These are phyloP conservation scores for Berghia stephanieae DNA, from an alignment of 1,140 invertebrate species.

Conservation along the genomic window DNA sequence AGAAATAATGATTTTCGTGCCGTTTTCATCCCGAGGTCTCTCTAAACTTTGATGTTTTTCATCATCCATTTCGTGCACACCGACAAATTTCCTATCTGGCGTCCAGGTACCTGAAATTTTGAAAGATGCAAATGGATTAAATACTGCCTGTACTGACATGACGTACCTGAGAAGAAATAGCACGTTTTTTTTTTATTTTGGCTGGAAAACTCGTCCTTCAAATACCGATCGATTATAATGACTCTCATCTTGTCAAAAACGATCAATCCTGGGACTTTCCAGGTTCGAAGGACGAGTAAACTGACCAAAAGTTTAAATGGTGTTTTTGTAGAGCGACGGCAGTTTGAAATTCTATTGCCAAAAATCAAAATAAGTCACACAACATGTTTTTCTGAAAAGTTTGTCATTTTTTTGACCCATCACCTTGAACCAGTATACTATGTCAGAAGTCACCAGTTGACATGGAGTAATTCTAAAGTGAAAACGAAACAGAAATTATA, in stretches of 20 bases:
- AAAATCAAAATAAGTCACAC: neutral
- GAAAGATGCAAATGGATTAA: neutral
- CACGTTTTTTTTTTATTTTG: neutral
- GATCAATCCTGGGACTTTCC: neutral
- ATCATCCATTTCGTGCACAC: neutral
- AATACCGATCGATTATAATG: no score
- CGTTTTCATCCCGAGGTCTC: neutral
- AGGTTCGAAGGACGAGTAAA: neutral
- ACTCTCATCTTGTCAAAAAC: no score
- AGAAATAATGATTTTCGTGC: constrained; percentile 14
- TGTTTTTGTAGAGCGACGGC: neutral
- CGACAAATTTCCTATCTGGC: neutral
- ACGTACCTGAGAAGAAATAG: neutral
- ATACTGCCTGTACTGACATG: neutral
- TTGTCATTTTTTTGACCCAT: neutral
- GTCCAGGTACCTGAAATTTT: constrained; percentile 2
- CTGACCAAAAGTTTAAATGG: no score
- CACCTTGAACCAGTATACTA: neutral
- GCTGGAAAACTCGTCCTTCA: no score
- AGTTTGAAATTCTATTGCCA: neutral
- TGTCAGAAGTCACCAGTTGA: neutral
- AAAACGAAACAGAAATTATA: neutral
- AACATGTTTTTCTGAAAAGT: neutral
- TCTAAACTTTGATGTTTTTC: neutral
- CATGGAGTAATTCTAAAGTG: neutral